Percentiles rank a stretch among this genome's conserved stretches.
Conservation (phyloP, 2,797 vertebrate species). For the Saxicola maurus region DNA sequence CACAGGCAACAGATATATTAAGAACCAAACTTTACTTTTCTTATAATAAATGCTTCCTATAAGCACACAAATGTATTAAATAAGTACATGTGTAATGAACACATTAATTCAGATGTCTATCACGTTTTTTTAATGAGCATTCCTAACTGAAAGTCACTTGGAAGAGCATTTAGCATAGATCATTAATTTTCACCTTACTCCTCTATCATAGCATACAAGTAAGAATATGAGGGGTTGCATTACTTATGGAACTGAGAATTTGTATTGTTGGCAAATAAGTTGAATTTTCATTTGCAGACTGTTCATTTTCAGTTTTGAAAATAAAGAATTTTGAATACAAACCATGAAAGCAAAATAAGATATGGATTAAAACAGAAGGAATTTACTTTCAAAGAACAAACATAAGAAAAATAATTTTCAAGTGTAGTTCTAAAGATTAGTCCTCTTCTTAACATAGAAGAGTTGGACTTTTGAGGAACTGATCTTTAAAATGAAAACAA, state of each 20-base stretch:
- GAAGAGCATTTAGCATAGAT: background rate
- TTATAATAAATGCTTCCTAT: background rate
- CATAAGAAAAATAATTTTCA: background rate
- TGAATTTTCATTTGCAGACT: background rate
- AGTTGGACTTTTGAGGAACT: background rate
- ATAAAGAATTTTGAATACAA: background rate
- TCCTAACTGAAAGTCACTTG: background rate
- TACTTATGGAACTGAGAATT: background rate
- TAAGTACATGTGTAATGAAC: background rate
- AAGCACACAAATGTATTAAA: background rate
- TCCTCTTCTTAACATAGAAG: background rate
- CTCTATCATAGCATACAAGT: background rate
- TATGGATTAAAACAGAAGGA: background rate
- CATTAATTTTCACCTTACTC: background rate
- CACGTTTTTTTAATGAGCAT: background rate
- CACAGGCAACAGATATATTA: constrained; percentile 49
- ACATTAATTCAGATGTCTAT: background rate
- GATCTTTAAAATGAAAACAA: background rate
- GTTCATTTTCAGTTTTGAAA: background rate
- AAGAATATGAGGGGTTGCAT: background rate
- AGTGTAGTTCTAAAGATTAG: background rate
- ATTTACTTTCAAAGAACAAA: background rate
- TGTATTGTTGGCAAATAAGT: background rate
- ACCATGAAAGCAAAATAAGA: background rate
- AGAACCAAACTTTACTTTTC: background rate